Base-by-base conservation (phyloP, 2,113 vertebrate genomes). In the Spilogale gracilis region DNA sequence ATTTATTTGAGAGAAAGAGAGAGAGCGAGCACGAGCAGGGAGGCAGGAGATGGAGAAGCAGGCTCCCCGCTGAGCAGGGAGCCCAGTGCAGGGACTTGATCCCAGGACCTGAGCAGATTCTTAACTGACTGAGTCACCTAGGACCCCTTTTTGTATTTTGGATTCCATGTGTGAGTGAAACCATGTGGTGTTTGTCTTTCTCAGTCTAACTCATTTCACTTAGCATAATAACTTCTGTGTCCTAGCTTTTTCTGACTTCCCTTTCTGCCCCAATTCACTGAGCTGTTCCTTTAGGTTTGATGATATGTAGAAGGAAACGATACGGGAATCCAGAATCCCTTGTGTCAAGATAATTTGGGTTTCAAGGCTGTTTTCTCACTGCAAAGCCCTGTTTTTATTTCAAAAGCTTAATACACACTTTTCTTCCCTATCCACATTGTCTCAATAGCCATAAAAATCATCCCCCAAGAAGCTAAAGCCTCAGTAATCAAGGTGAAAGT, bases 301-400 rank as follows among this genome's bases (percentile, higher is more conserved):
- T 69, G 38, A 32, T 78, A 25, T 25, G 43, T 52, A 60, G 65
- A 92, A 91, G 3, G 3, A 8, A 89, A 74, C 48, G 52, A 86
- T 58, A n/a, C 2, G 78, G 21, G n/a, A 71, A 91, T 94, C 89
- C 50, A 73, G 54, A 96, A 61, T 87, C 16, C 69, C n/a, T 58
- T 56, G 2, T 89, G 61, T 54, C 67, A 83, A 63, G 54, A 93
- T 12, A 93, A 32, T 93, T 86, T 81, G n/a, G 18, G 67, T 86
- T 95, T 9, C 48, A 94, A 94, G 4, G 38, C 32, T 65, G 5
- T 87, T 88, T 93, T 80, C 52, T 89, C 76, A 1, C 65, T 96
- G n/a, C 20, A 80, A 91, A 89, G 4, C 18, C 65, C 32, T 58
- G 32, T 71, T 97, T 95, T 82, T 73, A 85, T 94, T 93, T 52